A percentile compares a stretch with the other conserved stretches of the same genome.
These are phyloP conservation scores for Aleiodes leptofemur DNA, from an alignment of 2,888 invertebrate genomes.

Conservation along the genomic window DNA sequence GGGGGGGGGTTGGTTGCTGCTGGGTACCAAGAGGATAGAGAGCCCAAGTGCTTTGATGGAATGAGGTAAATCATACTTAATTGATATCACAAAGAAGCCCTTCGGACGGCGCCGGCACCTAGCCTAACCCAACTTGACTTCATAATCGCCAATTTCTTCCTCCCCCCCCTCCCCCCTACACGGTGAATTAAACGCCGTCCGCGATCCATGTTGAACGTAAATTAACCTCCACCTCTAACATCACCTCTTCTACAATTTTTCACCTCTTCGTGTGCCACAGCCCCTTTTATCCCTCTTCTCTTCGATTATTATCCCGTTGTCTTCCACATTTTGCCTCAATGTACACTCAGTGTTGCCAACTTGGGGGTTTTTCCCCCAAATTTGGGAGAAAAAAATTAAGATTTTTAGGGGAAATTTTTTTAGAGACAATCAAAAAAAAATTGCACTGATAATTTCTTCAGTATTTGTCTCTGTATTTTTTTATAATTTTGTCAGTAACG, in stretches of 20 bases:
- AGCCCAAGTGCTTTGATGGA: slow-evolving; percentile 38
- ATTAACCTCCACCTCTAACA: slow-evolving; percentile 58
- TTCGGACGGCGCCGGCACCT: slow-evolving; percentile 42
- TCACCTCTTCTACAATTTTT: slow-evolving; percentile 35
- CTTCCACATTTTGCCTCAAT: slow-evolving; percentile 48
- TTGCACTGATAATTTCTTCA: too few species aligned
- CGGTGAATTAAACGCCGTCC: slow-evolving; percentile 66
- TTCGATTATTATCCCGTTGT: slow-evolving; percentile 62
- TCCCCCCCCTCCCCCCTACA: slow-evolving; percentile 47
- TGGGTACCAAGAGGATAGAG: slow-evolving; percentile 31
- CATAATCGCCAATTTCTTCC: slow-evolving; percentile 65
- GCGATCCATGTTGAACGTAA: slow-evolving; percentile 68
- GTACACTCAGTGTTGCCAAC: too few species aligned
- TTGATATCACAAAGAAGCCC: slow-evolving; percentile 71
- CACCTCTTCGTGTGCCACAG: slow-evolving; percentile 28
- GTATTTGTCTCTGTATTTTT: too few species aligned
- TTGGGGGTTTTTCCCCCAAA: too few species aligned
- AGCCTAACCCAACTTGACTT: slow-evolving; percentile 61
- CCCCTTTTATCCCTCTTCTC: slow-evolving; percentile 47
- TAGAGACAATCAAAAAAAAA: too few species aligned
- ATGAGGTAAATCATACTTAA: slow-evolving; percentile 70
- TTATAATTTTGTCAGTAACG: too few species aligned
- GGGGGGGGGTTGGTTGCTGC: slow-evolving; percentile 32
- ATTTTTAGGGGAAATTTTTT: too few species aligned
- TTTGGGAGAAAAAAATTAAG: too few species aligned